phyloP scores from a whole-genome alignment of 2,113 vertebrate genomes.

The Limanda limanda region DNA sequence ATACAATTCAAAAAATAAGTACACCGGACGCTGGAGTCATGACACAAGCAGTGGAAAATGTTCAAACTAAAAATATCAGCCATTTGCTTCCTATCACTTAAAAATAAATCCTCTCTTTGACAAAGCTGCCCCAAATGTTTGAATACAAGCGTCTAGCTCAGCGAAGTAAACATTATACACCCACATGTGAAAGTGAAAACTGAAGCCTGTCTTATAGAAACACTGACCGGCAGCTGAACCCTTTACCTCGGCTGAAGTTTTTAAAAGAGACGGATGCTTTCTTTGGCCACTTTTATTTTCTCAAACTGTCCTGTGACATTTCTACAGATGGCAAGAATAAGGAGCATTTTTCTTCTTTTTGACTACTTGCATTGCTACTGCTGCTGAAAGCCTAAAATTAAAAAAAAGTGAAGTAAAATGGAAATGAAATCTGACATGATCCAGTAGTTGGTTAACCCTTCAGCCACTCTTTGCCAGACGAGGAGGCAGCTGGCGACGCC shows the following conservation, averaged over 20 bases:
- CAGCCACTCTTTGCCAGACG: conserved; percentile 73
- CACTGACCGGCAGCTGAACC: conserved; percentile 54
- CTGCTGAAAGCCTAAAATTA: conserved; percentile 38
- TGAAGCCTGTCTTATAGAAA: conserved; percentile 40
- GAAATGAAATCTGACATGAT: conserved; percentile 37
- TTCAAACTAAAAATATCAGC: conserved; percentile 34
- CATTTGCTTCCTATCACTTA: conserved; percentile 31
- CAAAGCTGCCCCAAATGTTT: conserved; percentile 38
- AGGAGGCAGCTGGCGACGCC: conserved; percentile 70
- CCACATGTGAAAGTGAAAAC: conserved; percentile 38
- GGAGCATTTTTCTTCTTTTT: conserved; percentile 19
- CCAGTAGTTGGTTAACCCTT: conserved; percentile 50
- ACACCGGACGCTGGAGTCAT: conserved; percentile 38
- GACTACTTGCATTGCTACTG: conserved; percentile 46
- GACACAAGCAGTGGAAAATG: conserved; percentile 31
- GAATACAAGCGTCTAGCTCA: conserved; percentile 49
- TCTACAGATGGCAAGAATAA: conserved; percentile 42
- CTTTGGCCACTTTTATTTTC: conserved; percentile 47
- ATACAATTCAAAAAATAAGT: conserved; percentile 30
- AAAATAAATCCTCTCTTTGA: conserved; percentile 46
- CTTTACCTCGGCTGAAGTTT: conserved; percentile 18
- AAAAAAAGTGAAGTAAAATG: conserved; percentile 37
- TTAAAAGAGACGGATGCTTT: conserved; percentile 43
- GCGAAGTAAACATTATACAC: conserved; percentile 70
- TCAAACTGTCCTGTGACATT: conserved; percentile 18